Conservation (phyloP, 1,140 invertebrate genomes). For the Drosophila saltans region DNA sequence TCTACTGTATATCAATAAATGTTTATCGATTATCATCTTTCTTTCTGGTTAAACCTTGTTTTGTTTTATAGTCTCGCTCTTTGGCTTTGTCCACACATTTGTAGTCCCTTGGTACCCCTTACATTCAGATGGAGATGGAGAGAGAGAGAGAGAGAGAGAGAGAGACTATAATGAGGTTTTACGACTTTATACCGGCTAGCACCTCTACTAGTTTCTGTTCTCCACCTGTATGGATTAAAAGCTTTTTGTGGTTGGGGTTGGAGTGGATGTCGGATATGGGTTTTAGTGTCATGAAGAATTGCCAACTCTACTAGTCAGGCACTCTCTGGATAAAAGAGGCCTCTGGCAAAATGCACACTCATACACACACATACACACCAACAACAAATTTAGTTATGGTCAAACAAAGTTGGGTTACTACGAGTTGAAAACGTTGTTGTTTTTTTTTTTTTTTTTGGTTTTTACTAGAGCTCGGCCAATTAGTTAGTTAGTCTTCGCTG, state of each 20-base stretch:
- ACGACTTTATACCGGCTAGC: conserved; percentile 32
- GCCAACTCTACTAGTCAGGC: neutral
- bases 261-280: neutral
- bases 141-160: neutral
- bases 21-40: neutral
- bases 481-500: conserved; percentile 58
- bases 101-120: conserved; percentile 2
- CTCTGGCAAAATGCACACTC: conserved; percentile 33
- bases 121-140: conserved; percentile 12
- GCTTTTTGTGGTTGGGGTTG: conserved; percentile 43
- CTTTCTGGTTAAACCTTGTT: neutral
- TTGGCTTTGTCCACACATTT: neutral
- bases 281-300: conserved; percentile 18
- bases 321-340: conserved; percentile 1
- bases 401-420: conserved; percentile 48
- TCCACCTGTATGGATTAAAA: conserved; percentile 50
- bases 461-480: conserved; percentile 10
- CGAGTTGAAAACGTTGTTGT: conserved; percentile 9
- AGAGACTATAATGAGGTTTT: conserved; percentile 64
- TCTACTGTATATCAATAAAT: neutral
- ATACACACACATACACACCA: too few relatives aligned
- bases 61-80: neutral
- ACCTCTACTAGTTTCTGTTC: neutral
- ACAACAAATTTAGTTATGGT: conserved; percentile 54
- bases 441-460: neutral